Evolutionary conservation across 2,888 invertebrate species (phyloP), one percentile per base, ranked within the genome.

Genomic region (Ichneumon xanthorius): DNA sequence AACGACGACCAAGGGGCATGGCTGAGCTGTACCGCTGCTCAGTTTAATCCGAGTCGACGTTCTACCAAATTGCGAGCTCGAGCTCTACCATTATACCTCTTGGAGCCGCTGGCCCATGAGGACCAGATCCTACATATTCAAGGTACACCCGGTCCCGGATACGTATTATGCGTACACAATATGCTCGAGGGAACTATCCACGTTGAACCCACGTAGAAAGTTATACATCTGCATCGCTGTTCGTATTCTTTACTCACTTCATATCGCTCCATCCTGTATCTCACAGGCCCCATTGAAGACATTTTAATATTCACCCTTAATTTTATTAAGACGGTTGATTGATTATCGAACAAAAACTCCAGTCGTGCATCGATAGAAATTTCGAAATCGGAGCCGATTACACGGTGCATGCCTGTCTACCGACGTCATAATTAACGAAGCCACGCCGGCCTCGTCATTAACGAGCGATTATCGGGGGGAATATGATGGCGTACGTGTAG

Each of bases 11-110:
- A 72, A 71, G 16, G 63, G 14, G 48, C 63, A 45, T 65, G 37
- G 71, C 76, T 84, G 65, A 19, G 16, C 19, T 75, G 33, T 48
- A 30, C 4, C 11, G 67, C 16, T 19, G 26, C 9, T 33, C 30
- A 76, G 71, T 58, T 58, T 84, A 84, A 84, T 84, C 76, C 80
- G n/a, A 84, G 65, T 67, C 67, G 84, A 84, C 80, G 80, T 80
- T 84, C 75, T 48, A 75, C 75, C 40, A 80, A 76, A 84, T 76
- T 80, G 80, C 80, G 37, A 58, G 63, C 55, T 26, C 19, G 67
- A 33, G 53, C 40, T 58, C 30, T 16, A 33, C 73, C 55, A 78
- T 68, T 79, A 63, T 80, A 80, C 53, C 22, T 14, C 68, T 58
- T 22, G n/a, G 33, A 50, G 75, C 33, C 14, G 65, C 33, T 53